Conservation (phyloP, 2,888 invertebrate species). For the Heteromyza rotundicornis region DNA sequence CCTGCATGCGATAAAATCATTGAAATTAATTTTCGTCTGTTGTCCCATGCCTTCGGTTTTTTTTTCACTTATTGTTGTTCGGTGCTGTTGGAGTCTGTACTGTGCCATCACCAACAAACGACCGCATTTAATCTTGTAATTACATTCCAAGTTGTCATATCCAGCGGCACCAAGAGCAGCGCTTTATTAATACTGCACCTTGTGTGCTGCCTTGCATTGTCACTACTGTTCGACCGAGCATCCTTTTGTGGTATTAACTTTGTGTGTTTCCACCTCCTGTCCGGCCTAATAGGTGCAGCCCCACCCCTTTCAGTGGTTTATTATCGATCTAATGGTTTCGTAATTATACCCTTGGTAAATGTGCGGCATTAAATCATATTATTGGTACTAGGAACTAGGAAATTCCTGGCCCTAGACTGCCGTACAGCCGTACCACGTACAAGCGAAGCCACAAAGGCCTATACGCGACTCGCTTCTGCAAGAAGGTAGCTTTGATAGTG, state of each 20-base stretch:
- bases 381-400: not conserved
- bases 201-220: not conserved
- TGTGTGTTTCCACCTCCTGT: constrained; percentile 31
- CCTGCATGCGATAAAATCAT: constrained; percentile 31
- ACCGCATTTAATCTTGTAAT: constrained; percentile 30
- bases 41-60: too few species aligned
- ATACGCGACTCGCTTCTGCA: too few species aligned
- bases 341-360: constrained; percentile 51
- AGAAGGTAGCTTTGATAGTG: not conserved
- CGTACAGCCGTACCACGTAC: too few species aligned
- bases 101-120: too few species aligned
- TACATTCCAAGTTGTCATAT: constrained; percentile 38
- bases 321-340: constrained; percentile 50
- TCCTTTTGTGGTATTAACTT: not conserved
- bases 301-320: constrained; percentile 27
- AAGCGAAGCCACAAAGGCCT: too few species aligned
- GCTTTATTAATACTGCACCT: constrained; percentile 26
- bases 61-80: too few species aligned
- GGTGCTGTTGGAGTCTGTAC: too few species aligned
- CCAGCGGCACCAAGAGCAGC: constrained; percentile 29
- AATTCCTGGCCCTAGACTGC: not conserved
- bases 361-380: constrained; percentile 43
- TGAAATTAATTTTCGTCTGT: constrained; percentile 32
- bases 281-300: constrained; percentile 15
- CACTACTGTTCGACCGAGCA: not conserved